Evolutionary conservation across 2,113 vertebrate species (phyloP).

Genomic region (Melanerpes aurifrons): DNA sequence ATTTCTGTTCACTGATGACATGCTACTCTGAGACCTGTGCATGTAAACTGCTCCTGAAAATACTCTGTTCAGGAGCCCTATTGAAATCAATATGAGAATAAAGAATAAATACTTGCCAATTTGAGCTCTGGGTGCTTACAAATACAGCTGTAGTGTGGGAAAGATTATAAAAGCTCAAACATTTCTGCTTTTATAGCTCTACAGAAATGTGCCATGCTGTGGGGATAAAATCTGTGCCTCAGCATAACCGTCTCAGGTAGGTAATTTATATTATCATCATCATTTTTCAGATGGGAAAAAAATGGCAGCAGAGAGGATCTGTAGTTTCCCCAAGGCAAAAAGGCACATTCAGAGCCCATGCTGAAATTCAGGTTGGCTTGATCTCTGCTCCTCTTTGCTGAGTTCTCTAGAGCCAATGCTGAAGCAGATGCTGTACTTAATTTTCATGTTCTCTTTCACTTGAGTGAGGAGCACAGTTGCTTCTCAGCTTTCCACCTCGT

Average conservation of each 20-base stretch:
- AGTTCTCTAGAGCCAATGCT: constrained; percentile 7
- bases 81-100: constrained; percentile 54
- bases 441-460: constrained; percentile 59
- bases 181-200: not conserved
- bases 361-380: constrained; percentile 39
- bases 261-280: constrained; percentile 47
- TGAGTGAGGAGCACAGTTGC: constrained; percentile 30
- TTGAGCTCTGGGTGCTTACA: constrained; percentile 31
- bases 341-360: not conserved
- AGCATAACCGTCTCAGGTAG: not conserved
- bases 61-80: constrained; percentile 36
- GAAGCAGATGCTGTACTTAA: constrained; percentile 44
- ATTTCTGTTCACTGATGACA: constrained; percentile 29
- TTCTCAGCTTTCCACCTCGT: constrained; percentile 45
- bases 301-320: not conserved
- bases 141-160: not conserved
- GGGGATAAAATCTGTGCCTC: constrained; percentile 25
- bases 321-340: constrained; percentile 27
- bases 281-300: not conserved
- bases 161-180: not conserved
- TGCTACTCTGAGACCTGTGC: constrained; percentile 6
- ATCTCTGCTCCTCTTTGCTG: constrained; percentile 30
- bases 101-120: constrained; percentile 42
- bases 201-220: not conserved
- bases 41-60: constrained; percentile 40